Conservation (phyloP, 1,140 invertebrate species). For the Diorhabda elongata region DNA sequence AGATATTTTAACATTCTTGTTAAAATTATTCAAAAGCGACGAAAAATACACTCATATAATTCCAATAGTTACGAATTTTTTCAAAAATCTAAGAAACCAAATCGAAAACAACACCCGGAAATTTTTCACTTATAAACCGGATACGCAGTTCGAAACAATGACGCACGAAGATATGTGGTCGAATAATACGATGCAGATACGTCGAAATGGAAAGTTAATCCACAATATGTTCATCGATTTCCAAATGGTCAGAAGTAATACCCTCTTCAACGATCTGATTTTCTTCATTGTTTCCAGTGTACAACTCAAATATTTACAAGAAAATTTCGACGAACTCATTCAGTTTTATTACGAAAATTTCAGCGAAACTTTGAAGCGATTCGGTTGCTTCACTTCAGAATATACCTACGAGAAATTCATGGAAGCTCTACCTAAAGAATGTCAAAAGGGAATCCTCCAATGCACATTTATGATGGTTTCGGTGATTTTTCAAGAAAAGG, state of each 20-base stretch:
- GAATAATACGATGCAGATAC: conserved; percentile 55
- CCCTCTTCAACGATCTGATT: conserved; percentile 51
- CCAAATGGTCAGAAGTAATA: conserved; percentile 53
- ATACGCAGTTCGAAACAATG: conserved; percentile 51
- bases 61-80: conserved; percentile 6
- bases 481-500: background rate
- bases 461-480: conserved; percentile 12
- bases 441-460: background rate
- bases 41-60: conserved; percentile 12
- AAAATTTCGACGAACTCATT: conserved; percentile 47
- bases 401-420: conserved; percentile 13
- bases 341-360: conserved; percentile 47
- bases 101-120: conserved; percentile 36
- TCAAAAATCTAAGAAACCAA: conserved; percentile 11
- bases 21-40: background rate
- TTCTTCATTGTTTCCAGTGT: conserved; percentile 55
- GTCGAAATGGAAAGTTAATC: conserved; percentile 37
- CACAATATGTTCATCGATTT: conserved; percentile 60
- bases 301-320: conserved; percentile 36
- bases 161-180: conserved; percentile 60
- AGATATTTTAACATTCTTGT: too few relatives aligned
- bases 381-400: conserved; percentile 10
- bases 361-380: conserved; percentile 15
- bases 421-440: conserved; percentile 21
- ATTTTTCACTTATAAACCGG: background rate